These are phyloP conservation scores for Sanderia malayensis DNA, from an alignment of 30 jellyfish, hydroid and myxozoan species.

Conservation along the genomic window DNA sequence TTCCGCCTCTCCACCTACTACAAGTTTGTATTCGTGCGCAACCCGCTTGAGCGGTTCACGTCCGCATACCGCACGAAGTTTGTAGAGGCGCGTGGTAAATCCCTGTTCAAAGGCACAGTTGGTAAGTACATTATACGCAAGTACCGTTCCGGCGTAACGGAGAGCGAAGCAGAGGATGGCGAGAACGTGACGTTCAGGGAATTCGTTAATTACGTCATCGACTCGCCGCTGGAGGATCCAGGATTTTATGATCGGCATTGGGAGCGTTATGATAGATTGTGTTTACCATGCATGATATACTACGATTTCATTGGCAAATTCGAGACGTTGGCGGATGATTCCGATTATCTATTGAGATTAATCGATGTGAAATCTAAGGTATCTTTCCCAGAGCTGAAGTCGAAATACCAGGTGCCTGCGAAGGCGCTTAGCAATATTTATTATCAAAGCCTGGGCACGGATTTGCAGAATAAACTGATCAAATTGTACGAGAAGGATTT, in stretches of 20 bases:
- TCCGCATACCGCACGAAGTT: constrained; percentile 92
- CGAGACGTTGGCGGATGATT: constrained; percentile 83
- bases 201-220: constrained; percentile 78
- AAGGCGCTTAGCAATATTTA: constrained; percentile 66
- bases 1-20: constrained; percentile 90
- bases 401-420: constrained; percentile 64
- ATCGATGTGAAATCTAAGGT: constrained; percentile 76
- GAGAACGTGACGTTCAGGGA: constrained; percentile 84
- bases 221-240: constrained; percentile 90
- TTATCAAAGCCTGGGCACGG: constrained; percentile 47
- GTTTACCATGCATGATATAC: constrained; percentile 89
- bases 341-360: constrained; percentile 79
- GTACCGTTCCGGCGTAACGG: constrained; percentile 53
- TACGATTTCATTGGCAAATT: constrained; percentile 93
- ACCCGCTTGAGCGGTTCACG: constrained; percentile 88
- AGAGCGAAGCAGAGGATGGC: constrained; percentile 45
- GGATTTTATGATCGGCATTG: constrained; percentile 89
- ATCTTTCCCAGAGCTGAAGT: constrained; percentile 67
- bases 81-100: constrained; percentile 53
- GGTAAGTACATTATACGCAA: constrained; percentile 77
- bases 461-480: constrained; percentile 51
- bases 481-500: constrained; percentile 69
- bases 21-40: constrained; percentile 90
- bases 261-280: constrained; percentile 94
- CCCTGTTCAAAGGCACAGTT: constrained; percentile 54